Evolutionary conservation across 2,113 vertebrate genomes (phyloP), one percentile per base, ranked within the genome.

Genomic region (Desmodus rotundus): DNA sequence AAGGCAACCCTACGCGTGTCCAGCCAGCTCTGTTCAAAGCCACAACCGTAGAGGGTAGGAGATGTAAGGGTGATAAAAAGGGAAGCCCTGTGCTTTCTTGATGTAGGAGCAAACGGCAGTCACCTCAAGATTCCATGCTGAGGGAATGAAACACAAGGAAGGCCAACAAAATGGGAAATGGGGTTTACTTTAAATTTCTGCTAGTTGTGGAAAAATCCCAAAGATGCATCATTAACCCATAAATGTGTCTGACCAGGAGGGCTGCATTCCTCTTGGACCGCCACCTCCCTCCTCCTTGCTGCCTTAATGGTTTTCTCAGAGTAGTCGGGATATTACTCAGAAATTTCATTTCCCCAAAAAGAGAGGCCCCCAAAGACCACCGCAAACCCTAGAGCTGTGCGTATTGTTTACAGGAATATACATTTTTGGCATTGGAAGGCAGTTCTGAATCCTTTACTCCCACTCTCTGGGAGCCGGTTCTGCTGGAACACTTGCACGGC

Each of bases 281-380:
- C 12, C 4, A 5, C 2, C 31, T 17, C 50, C 50, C 82, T 3
- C 38, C 22, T 45, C 31, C n/a, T 41, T 3, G 2, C 56, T 63
- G 70, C 54, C 58, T 47, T 47, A 22, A 36, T 2, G 19, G 80
- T 73, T 92, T 33, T 63, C 61, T 41, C 76, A 36, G 36, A 85
- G 47, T 8, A 65, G 38, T n/a, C 58, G 50, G 36, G 43, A 36
- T 28, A 41, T 72, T 45, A 77, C n/a, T 58, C 58, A 33, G 70
- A 81, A 82, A 70, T 47, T 36, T 38, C 81, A 85, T 70, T 72
- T 87, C 52, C 63, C 68, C 56, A 80, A 86, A 83, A 81, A 81
- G 41, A 63, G 52, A 92, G 88, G 68, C n/a, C 58, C 38, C 28
- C 1, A 2, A 33, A 74, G 67, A 36, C 14, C 41, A 36, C 12